A percentile compares a stretch with the other conserved stretches of the same genome.
Evolutionary conservation across 2,888 invertebrate genomes (phyloP).

Genomic region (Microctonus aethiopoides): DNA sequence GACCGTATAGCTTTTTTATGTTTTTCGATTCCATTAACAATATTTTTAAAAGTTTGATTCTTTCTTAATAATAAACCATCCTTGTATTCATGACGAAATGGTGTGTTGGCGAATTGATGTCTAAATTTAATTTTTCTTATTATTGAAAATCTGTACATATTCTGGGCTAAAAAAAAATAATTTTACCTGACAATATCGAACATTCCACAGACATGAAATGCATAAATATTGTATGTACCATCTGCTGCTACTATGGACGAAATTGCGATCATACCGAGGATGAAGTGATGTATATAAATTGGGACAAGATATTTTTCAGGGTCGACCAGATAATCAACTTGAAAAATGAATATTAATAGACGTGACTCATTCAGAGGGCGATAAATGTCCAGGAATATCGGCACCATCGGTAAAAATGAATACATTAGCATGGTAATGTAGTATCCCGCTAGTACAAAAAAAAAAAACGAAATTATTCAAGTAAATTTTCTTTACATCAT

Average conservation of each 20-base stretch:
- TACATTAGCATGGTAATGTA: conserved; percentile 22
- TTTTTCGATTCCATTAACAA: not conserved
- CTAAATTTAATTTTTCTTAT: not conserved
- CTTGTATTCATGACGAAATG: too few relatives aligned
- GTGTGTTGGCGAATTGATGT: not conserved
- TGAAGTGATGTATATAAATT: conserved; percentile 29
- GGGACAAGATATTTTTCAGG: conserved; percentile 39
- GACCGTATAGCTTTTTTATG: not conserved
- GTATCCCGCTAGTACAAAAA: too few relatives aligned
- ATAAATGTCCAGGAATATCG: conserved; percentile 38
- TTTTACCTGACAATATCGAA: conserved; percentile 33
- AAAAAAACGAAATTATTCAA: too few relatives aligned
- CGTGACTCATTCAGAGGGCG: conserved; percentile 38
- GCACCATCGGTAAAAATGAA: conserved; percentile 25
- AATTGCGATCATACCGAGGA: conserved; percentile 4
- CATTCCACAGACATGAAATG: conserved; percentile 37
- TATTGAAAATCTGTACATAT: not conserved
- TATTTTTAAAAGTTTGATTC: too few relatives aligned
- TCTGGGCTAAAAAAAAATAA: not conserved
- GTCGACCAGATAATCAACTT: conserved; percentile 43
- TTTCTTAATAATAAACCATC: too few relatives aligned
- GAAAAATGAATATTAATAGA: conserved; percentile 30
- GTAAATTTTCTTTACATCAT: too few relatives aligned
- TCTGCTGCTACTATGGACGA: conserved; percentile 32
- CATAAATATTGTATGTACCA: conserved; percentile 31